Conservation (phyloP, 1,140 invertebrate species). For the Dendroctonus ponderosae region DNA sequence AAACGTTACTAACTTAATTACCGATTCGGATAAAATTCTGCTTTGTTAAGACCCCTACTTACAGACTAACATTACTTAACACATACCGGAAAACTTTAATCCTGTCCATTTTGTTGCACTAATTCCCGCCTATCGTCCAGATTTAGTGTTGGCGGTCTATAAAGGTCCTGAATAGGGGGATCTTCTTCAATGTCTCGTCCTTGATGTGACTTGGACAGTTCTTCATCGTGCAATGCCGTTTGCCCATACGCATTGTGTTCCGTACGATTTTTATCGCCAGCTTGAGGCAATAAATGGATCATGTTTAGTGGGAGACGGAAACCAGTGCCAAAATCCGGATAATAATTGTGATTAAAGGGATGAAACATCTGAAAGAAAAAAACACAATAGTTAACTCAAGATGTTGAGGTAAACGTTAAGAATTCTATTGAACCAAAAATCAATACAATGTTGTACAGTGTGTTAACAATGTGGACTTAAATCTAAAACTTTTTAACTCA, state of each 20-base stretch:
- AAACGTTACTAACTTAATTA: constrained; percentile 3
- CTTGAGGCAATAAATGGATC: constrained; percentile 75
- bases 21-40: neutral
- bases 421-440: too few species aligned
- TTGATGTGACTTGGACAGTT: constrained; percentile 58
- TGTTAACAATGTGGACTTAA: too few species aligned
- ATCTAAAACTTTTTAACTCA: too few species aligned
- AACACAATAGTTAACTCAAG: neutral
- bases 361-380: constrained; percentile 58
- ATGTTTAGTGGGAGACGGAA: constrained; percentile 81
- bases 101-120: constrained; percentile 66
- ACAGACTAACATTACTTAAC: neutral
- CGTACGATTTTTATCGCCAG: constrained; percentile 64
- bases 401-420: too few species aligned
- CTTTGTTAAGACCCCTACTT: neutral
- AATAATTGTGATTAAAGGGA: constrained; percentile 71
- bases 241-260: constrained; percentile 53
- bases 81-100: constrained; percentile 49
- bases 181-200: constrained; percentile 66
- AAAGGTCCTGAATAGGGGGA: constrained; percentile 52
- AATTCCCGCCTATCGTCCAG: constrained; percentile 58
- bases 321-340: constrained; percentile 73
- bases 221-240: constrained; percentile 56
- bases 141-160: constrained; percentile 56
- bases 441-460: too few species aligned